Conservation (phyloP, 2,888 invertebrate genomes). For the Calephelis perditalis region DNA sequence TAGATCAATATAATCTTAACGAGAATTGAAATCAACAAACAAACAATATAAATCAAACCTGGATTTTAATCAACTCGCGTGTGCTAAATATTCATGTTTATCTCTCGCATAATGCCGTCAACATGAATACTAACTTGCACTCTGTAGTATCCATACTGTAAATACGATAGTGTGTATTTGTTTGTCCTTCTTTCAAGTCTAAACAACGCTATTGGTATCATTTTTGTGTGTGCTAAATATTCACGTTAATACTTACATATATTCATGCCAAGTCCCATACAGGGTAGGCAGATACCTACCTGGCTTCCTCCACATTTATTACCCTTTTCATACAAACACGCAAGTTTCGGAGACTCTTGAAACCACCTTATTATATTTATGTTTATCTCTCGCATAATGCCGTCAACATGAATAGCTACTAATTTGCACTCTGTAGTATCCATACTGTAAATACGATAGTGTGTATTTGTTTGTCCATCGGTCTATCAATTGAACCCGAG, state of each 20-base stretch:
- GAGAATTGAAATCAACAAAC: slow-evolving; percentile 26
- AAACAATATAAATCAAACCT: slow-evolving; percentile 33
- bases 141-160: slow-evolving; percentile 35
- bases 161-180: no score
- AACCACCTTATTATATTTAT: not conserved
- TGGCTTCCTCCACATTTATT: no score
- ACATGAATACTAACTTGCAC: slow-evolving; percentile 61
- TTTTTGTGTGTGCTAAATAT: slow-evolving; percentile 32
- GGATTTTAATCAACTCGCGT: slow-evolving; percentile 32
- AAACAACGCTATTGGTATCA: no score
- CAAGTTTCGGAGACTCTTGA: no score
- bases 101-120: slow-evolving; percentile 45
- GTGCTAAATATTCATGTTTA: slow-evolving; percentile 35
- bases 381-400: slow-evolving; percentile 40
- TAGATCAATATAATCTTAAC: slow-evolving; percentile 16
- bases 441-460: no score
- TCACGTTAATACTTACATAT: slow-evolving; percentile 14
- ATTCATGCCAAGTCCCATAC: no score
- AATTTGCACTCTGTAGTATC: slow-evolving; percentile 49
- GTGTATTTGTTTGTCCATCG: no score
- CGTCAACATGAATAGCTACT: slow-evolving; percentile 52
- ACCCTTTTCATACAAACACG: no score
- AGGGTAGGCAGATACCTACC: no score
- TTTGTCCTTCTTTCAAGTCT: no score
- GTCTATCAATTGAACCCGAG: no score